Conservation (phyloP, 2,113 vertebrate species). For the Ptilonorhynchus violaceus region DNA sequence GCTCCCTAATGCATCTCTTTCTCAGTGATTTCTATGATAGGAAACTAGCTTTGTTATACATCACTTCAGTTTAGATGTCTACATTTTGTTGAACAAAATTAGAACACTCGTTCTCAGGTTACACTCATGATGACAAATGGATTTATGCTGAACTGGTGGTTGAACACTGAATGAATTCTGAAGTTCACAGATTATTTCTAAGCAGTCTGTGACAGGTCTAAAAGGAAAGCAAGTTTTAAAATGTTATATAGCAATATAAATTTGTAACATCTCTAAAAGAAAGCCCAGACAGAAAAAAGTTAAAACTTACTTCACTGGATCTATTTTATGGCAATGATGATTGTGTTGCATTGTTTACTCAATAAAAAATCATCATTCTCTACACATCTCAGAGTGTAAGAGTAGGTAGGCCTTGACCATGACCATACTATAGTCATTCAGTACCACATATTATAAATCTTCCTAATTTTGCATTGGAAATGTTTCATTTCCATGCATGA, state of each 20-base stretch:
- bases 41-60: neutral
- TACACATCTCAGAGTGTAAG: neutral
- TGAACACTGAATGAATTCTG: neutral
- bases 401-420: neutral
- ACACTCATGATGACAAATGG: neutral
- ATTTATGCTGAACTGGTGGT: neutral
- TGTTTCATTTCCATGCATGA: neutral
- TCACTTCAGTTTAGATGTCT: neutral
- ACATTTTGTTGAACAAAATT: neutral
- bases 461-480: neutral
- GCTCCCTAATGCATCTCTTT: neutral
- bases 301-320: neutral
- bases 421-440: neutral
- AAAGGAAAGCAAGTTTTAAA: neutral
- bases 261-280: neutral
- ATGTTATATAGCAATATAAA: neutral
- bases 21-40: neutral
- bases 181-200: neutral
- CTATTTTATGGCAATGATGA: neutral
- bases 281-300: neutral
- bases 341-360: neutral
- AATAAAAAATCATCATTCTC: neutral
- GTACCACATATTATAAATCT: neutral
- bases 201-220: neutral
- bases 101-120: neutral